Evolutionary conservation across 2,113 vertebrate genomes (phyloP).

Genomic region (Myrmophylax atrothorax): DNA sequence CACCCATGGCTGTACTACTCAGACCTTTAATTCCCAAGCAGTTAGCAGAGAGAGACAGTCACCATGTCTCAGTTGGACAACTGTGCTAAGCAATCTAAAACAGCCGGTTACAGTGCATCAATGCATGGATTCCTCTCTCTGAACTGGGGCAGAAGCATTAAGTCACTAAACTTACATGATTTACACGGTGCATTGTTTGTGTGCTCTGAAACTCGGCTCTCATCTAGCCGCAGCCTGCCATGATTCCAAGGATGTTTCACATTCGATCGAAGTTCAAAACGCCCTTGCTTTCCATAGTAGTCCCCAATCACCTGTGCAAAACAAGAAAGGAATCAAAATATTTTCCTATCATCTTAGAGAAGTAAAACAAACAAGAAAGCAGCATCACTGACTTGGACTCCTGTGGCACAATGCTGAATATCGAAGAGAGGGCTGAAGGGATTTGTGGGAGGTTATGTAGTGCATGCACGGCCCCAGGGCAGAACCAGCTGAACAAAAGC

Average conservation of each 20-base stretch:
- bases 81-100: neutral
- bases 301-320: slow-evolving; percentile 86
- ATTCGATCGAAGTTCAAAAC: slow-evolving; percentile 83
- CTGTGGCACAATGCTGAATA: neutral
- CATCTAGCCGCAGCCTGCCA: slow-evolving; percentile 71
- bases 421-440: neutral
- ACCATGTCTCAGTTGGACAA: rapidly evolving
- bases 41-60: neutral
- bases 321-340: neutral
- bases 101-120: neutral
- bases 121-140: neutral
- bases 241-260: slow-evolving; percentile 83
- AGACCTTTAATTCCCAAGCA: neutral
- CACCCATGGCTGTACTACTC: neutral
- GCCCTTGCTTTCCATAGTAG: slow-evolving; percentile 89
- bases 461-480: neutral
- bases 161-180: slow-evolving; percentile 87
- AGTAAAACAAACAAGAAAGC: neutral
- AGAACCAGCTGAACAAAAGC: neutral
- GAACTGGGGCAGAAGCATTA: neutral
- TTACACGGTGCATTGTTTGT: slow-evolving; percentile 78
- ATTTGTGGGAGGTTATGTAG: neutral
- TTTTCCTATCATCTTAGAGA: neutral
- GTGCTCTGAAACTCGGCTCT: slow-evolving; percentile 69
- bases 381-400: neutral